Evolutionary conservation across 2,797 vertebrate genomes (phyloP), one percentile per base, ranked within the genome.

Genomic region (Jordanella pulchra): DNA sequence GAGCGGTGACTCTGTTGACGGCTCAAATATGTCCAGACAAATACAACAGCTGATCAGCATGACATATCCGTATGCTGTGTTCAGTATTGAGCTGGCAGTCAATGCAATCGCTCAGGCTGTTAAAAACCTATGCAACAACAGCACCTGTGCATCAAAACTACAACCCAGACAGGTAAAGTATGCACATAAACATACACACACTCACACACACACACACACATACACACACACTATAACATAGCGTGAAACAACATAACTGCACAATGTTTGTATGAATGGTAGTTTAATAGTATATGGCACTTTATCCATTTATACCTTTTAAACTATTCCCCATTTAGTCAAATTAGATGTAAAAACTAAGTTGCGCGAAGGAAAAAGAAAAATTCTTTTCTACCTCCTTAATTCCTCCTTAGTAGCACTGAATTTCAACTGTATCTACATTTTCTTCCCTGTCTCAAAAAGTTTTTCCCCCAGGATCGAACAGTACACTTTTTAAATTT

Each of bases 131-230:
- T 97, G 96, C 78, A 76, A 84, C 65, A 73, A 76, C 74, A 80
- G 94, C 68, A 96, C 95, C 83, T 91, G 82, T 56, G 58, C 25
- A 67, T 55, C 28, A 77, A 75, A 51, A 77, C 84, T 60, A 84
- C 60, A 94, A 50, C 95, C 95, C 1, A 94, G 93, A 92, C 90
- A 96, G 94, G 84, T 83, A 54, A 96, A 94, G 84, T 83, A 54
- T 70, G 32, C 18, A 55, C 15, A 1, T 4, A 63, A 21, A 30
- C 50, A 72, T 39, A 23, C 48, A 71, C 17, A 67, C 17, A 23
- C 2, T 14, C 23, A 73, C 32, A 48, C 4, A 69, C 39, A 42
- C 39, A 42, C 39, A 42, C 39, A 42, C 39, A 42, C 39, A 42
- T 11, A 42, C 39, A 42, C 39, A 42, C 39, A 42, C 39, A 42